phyloP scores from a whole-genome alignment of 2,888 invertebrate species.

The Tanytarsus gracilentus region DNA sequence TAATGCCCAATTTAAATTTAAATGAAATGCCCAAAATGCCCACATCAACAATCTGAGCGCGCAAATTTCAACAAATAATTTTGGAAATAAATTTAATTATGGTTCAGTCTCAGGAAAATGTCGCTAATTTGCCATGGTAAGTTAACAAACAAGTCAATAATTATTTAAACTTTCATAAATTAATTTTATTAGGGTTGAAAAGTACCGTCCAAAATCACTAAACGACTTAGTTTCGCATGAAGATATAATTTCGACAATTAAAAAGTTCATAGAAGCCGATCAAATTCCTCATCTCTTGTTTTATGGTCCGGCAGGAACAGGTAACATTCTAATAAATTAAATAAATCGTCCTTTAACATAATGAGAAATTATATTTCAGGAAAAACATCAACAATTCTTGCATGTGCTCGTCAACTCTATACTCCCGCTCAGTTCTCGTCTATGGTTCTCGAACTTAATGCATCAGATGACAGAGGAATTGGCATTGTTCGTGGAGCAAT shows the following conservation, averaged over 20 bases:
- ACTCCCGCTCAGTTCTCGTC: conserved; percentile 81
- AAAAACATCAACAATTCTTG: conserved; percentile 95
- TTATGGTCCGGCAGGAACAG: conserved; percentile 98
- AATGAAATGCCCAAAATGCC: too few species aligned
- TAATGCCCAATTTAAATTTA: too few species aligned
- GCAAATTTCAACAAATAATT: too few species aligned
- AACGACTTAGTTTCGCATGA: conserved; percentile 94
- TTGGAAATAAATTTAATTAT: conserved; percentile 8
- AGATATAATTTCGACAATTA: conserved; percentile 90
- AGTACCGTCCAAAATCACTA: conserved; percentile 86
- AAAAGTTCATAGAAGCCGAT: conserved; percentile 80
- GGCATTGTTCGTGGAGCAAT: conserved; percentile 90
- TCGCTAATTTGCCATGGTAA: conserved; percentile 54
- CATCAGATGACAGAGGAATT: conserved; percentile 97
- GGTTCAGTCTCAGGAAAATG: conserved; percentile 28
- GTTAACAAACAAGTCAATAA: conserved; percentile 32
- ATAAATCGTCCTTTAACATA: neutral
- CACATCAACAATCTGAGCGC: too few species aligned
- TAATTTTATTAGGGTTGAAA: conserved; percentile 80
- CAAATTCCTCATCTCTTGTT: conserved; percentile 92
- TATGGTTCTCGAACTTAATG: conserved; percentile 92
- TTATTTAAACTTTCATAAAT: conserved; percentile 23
- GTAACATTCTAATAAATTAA: neutral
- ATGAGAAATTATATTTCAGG: too few species aligned
- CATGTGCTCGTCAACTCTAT: conserved; percentile 89